Base-by-base conservation (phyloP, 2,888 invertebrate genomes). In the Amorpha juglandis region DNA sequence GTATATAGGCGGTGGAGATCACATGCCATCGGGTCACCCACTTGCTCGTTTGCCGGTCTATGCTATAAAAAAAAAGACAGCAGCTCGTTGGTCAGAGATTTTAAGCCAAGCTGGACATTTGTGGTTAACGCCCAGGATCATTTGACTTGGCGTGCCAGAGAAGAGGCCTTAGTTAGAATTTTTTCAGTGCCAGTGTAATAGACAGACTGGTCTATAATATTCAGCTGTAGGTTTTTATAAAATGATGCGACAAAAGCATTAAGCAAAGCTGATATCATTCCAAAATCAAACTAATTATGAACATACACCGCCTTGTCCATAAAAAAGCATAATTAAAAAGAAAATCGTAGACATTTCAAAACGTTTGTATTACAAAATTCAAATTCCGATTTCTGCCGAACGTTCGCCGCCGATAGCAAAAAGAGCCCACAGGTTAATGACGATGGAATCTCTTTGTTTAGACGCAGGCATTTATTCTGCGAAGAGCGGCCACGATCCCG, bases 381-480 rank as follows among this genome's bases (percentile, higher is more conserved):
- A 65, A 70, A 70, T 68, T 70, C 70, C 73, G 70, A 72, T 70
- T 69, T 68, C 64, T 62, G 70, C 66, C 69, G 70, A 73, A 71
- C 72, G 71, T 72, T 70, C 72, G 72, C 72, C 70, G 70, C 6
- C 64, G 27, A 27, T 6, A 33, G 38, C 48, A 65, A 67, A 68
- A 67, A 68, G 63, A 12, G 11, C 8, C 42, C 38, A 42, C 50
- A 51, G 55, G 64, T 64, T 70, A 71, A 71, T 71, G 71, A 71
- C 69, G 45, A 52, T 47, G 67, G 71, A 66, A 73, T 73, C 66
- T 68, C 69, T 71, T 71, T 69, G 71, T 71, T 55, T 52, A 27
- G 33, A 52, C 48, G 58, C 51, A 42, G 65, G 67, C 63, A 70
- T 72, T 64, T 64, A 63, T 72, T 72, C 72, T 52, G 21, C 27